Percentiles rank a stretch among this genome's conserved stretches.
phyloP scores from a whole-genome alignment of 2,888 invertebrate species.

The Oligia strigilis region DNA sequence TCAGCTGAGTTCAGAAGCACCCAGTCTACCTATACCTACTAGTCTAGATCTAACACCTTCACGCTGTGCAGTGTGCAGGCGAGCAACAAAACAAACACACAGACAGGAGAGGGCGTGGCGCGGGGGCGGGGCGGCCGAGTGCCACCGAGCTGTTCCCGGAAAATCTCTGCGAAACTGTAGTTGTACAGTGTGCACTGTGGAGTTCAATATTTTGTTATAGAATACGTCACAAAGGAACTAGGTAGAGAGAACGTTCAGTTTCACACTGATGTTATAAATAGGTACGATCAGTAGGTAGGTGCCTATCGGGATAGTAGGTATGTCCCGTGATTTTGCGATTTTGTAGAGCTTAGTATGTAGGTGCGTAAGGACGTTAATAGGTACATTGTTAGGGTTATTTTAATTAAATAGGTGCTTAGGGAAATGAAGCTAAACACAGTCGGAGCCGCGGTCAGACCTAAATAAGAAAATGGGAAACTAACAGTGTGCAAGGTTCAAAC shows the following conservation, averaged over 20 bases:
- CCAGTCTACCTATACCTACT: neutral
- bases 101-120: slow-evolving; percentile 58
- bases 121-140: slow-evolving; percentile 10
- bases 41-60: slow-evolving; percentile 12
- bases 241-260: neutral
- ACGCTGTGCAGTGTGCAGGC: slow-evolving; percentile 18
- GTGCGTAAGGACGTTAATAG: neutral
- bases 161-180: slow-evolving; percentile 33
- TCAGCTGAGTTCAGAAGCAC: slow-evolving; percentile 8
- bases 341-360: neutral
- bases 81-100: slow-evolving; percentile 50
- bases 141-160: slow-evolving; percentile 26
- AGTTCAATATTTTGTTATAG: neutral
- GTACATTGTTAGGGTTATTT: neutral
- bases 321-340: neutral
- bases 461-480: neutral
- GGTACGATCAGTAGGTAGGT: too few relatives aligned
- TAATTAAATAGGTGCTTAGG: neutral
- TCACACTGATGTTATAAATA: neutral
- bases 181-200: neutral
- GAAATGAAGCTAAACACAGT: neutral
- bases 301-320: neutral
- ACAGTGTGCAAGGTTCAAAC: neutral
- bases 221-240: neutral
- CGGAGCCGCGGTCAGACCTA: too few relatives aligned